Base-by-base conservation (phyloP, 2,113 vertebrate species). In the Chinchilla lanigera region DNA sequence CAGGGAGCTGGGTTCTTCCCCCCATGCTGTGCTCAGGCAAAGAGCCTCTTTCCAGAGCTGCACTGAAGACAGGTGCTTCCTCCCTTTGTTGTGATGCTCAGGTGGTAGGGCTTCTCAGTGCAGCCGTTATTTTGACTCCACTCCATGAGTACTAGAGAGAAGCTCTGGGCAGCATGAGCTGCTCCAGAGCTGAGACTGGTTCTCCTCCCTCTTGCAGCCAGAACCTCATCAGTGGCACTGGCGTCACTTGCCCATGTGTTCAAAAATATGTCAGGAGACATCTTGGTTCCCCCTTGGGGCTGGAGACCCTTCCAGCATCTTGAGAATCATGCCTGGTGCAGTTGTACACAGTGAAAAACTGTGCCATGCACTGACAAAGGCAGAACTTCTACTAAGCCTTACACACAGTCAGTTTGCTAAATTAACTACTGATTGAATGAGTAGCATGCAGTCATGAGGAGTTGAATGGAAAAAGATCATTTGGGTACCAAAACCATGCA, bases 251-350 rank as follows among this genome's bases (percentile, higher is more conserved):
- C 5, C 2, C 1, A 0, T 3, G 44, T 61, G 3, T 56, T 67
- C n/a, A 41, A 47, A 52, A 87, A 52, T 63, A 8, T 10, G 24
- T 50, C 20, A 16, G 4, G 17, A 63, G 33, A 9, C 44, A 52
- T 26, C 52, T 1, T 63, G 14, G 44, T 13, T 14, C 16, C 50
- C 33, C 20, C 2, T 7, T 44, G 69, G 35, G 30, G 16, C 61
- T 28, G 33, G 16, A 17, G 41, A 47, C 52, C n/a, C 44, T 38
- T 2, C 20, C 63, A 9, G 35, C n/a, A 22, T 4, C 41, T 16
- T 38, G 7, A 17, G 69, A 0, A 0, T 44, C 6, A 10, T 1
- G 2, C 41, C 6, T 2, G 4, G 1, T 3, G 1, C 0, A 1
- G 28, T 3, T 24, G 6, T 26, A 2, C 9, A 28, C 8, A 4